Evolutionary conservation across 1,140 invertebrate genomes (phyloP), one percentile per base, ranked within the genome.

Genomic region (Dermatophagoides farinae): DNA sequence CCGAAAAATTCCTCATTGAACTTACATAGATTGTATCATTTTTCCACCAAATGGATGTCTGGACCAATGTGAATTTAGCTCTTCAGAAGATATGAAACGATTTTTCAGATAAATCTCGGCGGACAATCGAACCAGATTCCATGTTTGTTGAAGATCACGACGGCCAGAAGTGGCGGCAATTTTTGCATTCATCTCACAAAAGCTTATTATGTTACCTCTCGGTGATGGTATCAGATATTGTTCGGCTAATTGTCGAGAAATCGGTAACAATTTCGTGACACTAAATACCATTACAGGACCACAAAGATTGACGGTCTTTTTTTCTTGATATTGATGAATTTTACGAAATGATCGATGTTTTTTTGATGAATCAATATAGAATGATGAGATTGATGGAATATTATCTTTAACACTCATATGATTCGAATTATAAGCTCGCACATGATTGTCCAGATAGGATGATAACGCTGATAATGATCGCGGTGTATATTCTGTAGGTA

Each of bases 41-140:
- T 81, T 80, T 69, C 82, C 81, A 63, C 88, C 88, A 68, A 92
- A 86, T 6, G 90, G 88, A 78, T 89, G 84, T 20, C 77, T 70
- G 11, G 79, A 75, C 82, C 85, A 88, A 8, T 31, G 31, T 39
- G 80, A 79, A 65, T 79, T 76, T 22, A 47, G 57, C 14, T 52
- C 23, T 11, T 23, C 20, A 8, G 57, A 5, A 12, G 18, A 22
- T 41, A 14, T 47, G 6, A 20, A 14, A 6, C 38, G 16, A 61
- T 43, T 60, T 10, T 61, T 60, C 37, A 47, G n/a, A 43, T 54
- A 38, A n/a, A 57, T 50, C 11, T 61, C 61, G 9, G 57, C 43
- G 0, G 52, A 57, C 12, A 67, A 39, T 49, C 14, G 49, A 53
- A 52, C 54, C 41, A 61, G 25, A 64, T 43, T 44, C 63, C 65